A percentile compares a stretch with the other conserved stretches of the same genome.
Conservation (phyloP, 1,140 invertebrate species). For the Microplitis mediator region DNA sequence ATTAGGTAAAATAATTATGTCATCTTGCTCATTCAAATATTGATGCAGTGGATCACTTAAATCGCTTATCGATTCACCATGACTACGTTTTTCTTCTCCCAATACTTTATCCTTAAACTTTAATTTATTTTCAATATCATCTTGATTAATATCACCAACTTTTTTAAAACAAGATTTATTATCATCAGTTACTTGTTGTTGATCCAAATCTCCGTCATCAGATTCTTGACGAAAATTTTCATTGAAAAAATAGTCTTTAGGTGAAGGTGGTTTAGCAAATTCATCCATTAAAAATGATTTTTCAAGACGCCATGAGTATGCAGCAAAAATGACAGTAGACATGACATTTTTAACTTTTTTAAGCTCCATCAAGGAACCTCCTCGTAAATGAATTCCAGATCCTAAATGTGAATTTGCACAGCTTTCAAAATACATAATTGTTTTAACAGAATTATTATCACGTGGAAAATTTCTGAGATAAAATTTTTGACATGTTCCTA, state of each 20-base stretch:
- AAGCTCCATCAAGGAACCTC: conserved; percentile 77
- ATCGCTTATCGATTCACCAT: conserved; percentile 68
- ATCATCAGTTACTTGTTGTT: conserved; percentile 23
- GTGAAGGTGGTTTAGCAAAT: conserved; percentile 71
- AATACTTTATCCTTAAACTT: conserved; percentile 45
- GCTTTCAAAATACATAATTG: conserved; percentile 93
- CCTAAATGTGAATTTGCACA: conserved; percentile 83
- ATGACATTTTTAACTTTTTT: conserved; percentile 82
- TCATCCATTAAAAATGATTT: conserved; percentile 89
- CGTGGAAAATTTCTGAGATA: conserved; percentile 74
- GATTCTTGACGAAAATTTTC: conserved; percentile 49
- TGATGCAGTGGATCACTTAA: conserved; percentile 80
- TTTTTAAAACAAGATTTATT: not conserved
- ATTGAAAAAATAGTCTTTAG: conserved; percentile 57
- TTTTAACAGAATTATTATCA: conserved; percentile 73
- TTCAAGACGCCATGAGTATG: conserved; percentile 92
- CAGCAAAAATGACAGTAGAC: conserved; percentile 80
- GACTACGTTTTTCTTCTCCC: conserved; percentile 62
- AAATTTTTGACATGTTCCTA: conserved; percentile 89
- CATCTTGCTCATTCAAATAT: conserved; percentile 68
- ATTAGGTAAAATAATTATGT: conserved; percentile 53
- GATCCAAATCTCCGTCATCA: conserved; percentile 7
- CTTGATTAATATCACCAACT: conserved; percentile 22
- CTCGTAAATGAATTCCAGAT: conserved; percentile 87
- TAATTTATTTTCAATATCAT: conserved; percentile 30